These are phyloP conservation scores for Mechanitis mazaeus DNA, from an alignment of 2,888 invertebrate species.

Conservation along the genomic window DNA sequence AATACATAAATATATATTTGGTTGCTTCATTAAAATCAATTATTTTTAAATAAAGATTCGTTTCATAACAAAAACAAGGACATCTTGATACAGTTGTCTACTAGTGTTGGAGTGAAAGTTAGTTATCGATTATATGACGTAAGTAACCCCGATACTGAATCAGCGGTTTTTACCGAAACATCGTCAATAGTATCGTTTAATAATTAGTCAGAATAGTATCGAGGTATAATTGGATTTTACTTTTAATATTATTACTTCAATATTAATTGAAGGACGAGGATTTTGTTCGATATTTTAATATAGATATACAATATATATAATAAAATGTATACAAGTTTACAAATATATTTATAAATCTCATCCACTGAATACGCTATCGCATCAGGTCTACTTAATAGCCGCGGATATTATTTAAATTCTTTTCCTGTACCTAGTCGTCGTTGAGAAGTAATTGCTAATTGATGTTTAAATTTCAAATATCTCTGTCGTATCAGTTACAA, in stretches of 20 bases:
- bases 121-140: neutral
- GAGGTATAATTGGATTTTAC: constrained; percentile 40
- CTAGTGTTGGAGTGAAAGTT: constrained; percentile 1
- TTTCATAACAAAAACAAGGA: neutral
- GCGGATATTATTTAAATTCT: too few relatives aligned
- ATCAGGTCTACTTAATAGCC: too few relatives aligned
- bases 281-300: too few relatives aligned
- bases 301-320: too few relatives aligned
- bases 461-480: too few relatives aligned
- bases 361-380: too few relatives aligned
- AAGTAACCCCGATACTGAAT: neutral
- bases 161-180: constrained; percentile 10
- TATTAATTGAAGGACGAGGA: constrained; percentile 21
- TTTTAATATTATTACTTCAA: constrained; percentile 32
- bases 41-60: neutral
- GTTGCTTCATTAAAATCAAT: neutral
- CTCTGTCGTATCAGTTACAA: too few relatives aligned
- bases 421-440: too few relatives aligned
- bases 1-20: too few relatives aligned
- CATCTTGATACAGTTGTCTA: neutral
- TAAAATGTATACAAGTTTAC: too few relatives aligned
- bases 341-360: too few relatives aligned
- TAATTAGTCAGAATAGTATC: constrained; percentile 36
- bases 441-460: neutral
- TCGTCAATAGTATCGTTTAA: constrained; percentile 31